Evolutionary conservation across 2,888 invertebrate genomes (phyloP).

Genomic region (Caenorhabditis sp.): DNA sequence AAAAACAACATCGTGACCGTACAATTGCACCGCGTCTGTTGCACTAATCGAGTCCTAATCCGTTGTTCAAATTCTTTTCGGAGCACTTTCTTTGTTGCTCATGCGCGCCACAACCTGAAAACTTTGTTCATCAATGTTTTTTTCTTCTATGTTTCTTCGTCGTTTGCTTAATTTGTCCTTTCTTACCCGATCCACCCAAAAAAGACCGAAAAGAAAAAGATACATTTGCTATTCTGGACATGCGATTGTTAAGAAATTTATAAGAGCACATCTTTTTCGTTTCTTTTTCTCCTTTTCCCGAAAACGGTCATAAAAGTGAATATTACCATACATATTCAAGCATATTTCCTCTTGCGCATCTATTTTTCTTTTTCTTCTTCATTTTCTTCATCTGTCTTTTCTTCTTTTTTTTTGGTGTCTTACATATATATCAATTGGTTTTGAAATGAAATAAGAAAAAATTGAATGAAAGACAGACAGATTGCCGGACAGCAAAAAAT

Average conservation of each 20-base stretch:
- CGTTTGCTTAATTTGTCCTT: not conserved
- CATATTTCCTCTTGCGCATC: not conserved
- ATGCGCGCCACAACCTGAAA: slow-evolving; percentile 1
- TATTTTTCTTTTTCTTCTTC: not conserved
- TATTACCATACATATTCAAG: slow-evolving; percentile 34
- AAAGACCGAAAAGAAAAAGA: not conserved
- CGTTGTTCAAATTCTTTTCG: slow-evolving; percentile 38
- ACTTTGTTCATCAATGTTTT: not conserved
- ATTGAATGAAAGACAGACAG: not conserved
- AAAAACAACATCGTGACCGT: slow-evolving; percentile 41
- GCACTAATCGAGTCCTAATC: slow-evolving; percentile 35
- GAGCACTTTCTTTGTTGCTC: not conserved
- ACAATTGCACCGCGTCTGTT: slow-evolving; percentile 21
- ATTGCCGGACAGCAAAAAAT: not conserved
- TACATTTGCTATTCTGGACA: slow-evolving; percentile 29
- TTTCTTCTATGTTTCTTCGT: not conserved
- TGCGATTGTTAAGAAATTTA: slow-evolving; percentile 51
- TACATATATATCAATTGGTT: not conserved
- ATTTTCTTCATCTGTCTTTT: not conserved
- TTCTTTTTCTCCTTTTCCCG: slow-evolving; percentile 15
- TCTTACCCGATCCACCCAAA: not conserved
- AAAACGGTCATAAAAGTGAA: slow-evolving; percentile 39
- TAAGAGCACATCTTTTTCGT: slow-evolving; percentile 37
- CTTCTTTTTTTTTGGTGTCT: not conserved
- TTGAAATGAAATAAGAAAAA: not conserved